Evolutionary conservation across 2,888 invertebrate species (phyloP).

Genomic region (Tiliacea citrago): DNA sequence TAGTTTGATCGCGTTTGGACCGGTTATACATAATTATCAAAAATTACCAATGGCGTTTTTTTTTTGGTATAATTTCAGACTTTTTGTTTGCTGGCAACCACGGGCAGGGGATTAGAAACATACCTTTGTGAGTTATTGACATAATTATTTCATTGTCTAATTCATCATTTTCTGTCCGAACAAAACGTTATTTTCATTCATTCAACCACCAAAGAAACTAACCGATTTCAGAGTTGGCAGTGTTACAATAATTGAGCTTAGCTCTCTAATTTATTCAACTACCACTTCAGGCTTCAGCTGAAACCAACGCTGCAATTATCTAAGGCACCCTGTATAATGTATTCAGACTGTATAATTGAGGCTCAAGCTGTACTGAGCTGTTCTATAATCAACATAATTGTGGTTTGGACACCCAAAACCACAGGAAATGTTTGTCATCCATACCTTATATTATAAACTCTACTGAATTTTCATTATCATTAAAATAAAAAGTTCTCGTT

Average conservation of each 20-base stretch:
- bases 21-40: slow-evolving; percentile 88
- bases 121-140: slow-evolving; percentile 64
- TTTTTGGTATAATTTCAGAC: slow-evolving; percentile 81
- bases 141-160: slow-evolving; percentile 37
- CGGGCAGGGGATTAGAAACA: slow-evolving; percentile 66
- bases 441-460: not conserved
- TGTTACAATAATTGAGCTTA: slow-evolving; percentile 2
- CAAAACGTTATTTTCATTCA: not conserved
- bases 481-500: not conserved
- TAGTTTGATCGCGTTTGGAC: slow-evolving; percentile 83
- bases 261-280: slow-evolving; percentile 10
- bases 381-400: slow-evolving; percentile 49
- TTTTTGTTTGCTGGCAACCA: slow-evolving; percentile 77
- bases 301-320: slow-evolving; percentile 51
- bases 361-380: slow-evolving; percentile 16
- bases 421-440: slow-evolving; percentile 12
- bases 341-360: slow-evolving; percentile 52
- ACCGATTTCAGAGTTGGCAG: not conserved
- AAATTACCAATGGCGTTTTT: slow-evolving; percentile 87
- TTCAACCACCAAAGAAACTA: not conserved
- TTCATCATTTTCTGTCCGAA: slow-evolving; percentile 13
- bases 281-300: slow-evolving; percentile 41
- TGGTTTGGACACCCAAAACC: slow-evolving; percentile 20
- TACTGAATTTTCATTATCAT: not conserved
- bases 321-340: slow-evolving; percentile 40